Evolutionary conservation across 2,888 invertebrate genomes (phyloP).

Genomic region (Melanophora roralis): DNA sequence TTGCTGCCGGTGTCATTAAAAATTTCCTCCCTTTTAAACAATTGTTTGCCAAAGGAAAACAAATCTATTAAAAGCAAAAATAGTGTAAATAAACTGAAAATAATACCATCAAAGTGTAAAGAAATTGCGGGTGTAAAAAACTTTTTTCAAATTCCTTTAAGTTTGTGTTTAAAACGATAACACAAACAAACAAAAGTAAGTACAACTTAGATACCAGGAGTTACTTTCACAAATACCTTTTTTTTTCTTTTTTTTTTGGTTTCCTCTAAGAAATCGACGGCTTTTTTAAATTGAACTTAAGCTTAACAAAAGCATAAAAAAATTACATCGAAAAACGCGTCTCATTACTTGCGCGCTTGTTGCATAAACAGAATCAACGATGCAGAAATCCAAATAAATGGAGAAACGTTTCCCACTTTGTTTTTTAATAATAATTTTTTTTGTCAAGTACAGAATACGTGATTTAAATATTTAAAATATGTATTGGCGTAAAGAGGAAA

Average conservation of each 20-base stretch:
- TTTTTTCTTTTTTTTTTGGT: no score
- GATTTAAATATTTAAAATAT: neutral
- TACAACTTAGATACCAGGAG: no score
- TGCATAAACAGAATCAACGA: constrained; percentile 39
- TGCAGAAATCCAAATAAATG: constrained; percentile 46
- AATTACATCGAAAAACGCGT: constrained; percentile 12
- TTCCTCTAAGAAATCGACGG: no score
- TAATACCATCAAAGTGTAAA: constrained; percentile 39
- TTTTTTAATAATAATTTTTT: neutral
- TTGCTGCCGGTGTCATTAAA: constrained; percentile 58
- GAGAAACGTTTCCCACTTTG: neutral
- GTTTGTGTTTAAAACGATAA: constrained; percentile 20
- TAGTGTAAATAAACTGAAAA: constrained; percentile 28
- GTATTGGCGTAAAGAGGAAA: neutral
- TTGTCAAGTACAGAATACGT: neutral
- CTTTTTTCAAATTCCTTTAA: constrained; percentile 28
- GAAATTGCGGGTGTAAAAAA: constrained; percentile 36
- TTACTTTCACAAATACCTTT: no score
- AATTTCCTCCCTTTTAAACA: constrained; percentile 60
- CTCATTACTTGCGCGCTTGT: constrained; percentile 45
- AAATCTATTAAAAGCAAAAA: constrained; percentile 21
- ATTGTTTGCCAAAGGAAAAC: constrained; percentile 52
- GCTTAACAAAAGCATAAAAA: neutral
- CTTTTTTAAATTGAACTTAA: no score
- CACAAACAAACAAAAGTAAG: neutral